Evolutionary conservation across 1,140 invertebrate genomes (phyloP).

Genomic region (Lycorma delicatula): DNA sequence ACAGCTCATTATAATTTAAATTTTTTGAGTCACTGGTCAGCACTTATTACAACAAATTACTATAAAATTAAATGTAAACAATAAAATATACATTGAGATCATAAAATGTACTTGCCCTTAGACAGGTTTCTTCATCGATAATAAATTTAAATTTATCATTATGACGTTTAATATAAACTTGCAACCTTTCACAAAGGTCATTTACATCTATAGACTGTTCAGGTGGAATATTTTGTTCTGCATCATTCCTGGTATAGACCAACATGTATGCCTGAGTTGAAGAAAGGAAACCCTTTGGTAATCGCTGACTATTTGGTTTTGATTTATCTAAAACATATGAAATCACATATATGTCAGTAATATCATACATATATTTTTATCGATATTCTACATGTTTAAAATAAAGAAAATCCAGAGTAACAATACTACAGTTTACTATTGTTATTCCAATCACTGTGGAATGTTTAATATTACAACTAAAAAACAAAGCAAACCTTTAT

Average conservation of each 20-base stretch:
- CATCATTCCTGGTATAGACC: slow-evolving; percentile 41
- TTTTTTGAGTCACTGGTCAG: too few relatives aligned
- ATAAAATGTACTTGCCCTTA: neutral
- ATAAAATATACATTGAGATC: too few relatives aligned
- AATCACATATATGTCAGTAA: slow-evolving; percentile 4
- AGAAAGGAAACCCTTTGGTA: slow-evolving; percentile 42
- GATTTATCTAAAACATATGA: slow-evolving; percentile 36
- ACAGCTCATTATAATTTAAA: too few relatives aligned
- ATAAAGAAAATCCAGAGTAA: too few relatives aligned
- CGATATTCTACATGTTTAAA: too few relatives aligned
- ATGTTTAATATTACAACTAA: too few relatives aligned
- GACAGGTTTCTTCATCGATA: neutral
- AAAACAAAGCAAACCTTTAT: too few relatives aligned
- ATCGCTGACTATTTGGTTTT: slow-evolving; percentile 36
- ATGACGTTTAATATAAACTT: neutral
- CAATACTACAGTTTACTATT: too few relatives aligned
- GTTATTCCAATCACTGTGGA: too few relatives aligned
- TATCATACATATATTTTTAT: too few relatives aligned
- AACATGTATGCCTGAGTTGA: slow-evolving; percentile 58
- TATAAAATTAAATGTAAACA: too few relatives aligned
- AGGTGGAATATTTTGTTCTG: neutral
- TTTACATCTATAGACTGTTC: neutral
- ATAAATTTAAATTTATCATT: neutral
- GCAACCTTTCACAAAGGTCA: neutral
- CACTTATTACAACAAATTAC: too few relatives aligned